Percentiles rank a stretch among this genome's conserved stretches.
Conservation (phyloP, 2,113 vertebrate genomes). For the Nymphicus hollandicus region DNA sequence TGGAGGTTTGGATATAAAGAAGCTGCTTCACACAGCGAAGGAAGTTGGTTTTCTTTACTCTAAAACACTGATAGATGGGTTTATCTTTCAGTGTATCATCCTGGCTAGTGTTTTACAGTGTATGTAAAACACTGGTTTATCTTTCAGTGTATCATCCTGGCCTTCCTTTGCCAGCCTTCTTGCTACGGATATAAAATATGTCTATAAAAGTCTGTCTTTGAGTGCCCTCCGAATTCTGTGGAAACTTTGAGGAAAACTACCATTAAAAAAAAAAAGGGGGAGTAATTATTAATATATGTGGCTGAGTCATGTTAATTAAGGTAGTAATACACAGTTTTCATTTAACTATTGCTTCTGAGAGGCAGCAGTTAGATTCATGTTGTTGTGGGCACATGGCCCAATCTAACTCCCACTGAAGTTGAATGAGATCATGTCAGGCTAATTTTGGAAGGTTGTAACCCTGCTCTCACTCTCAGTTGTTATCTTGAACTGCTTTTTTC, state of each 20-base stretch:
- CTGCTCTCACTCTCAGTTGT: slow-evolving; percentile 4
- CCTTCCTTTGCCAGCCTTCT: background rate
- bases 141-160: background rate
- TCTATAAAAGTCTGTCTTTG: background rate
- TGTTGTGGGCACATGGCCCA: background rate
- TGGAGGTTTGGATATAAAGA: background rate
- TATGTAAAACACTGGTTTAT: background rate
- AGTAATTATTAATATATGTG: background rate
- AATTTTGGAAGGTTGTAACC: background rate
- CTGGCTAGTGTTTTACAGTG: background rate
- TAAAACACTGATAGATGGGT: background rate
- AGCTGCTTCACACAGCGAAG: background rate
- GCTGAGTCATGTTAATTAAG: background rate
- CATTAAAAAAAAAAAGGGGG: background rate
- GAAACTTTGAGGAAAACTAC: background rate
- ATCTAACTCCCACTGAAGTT: background rate
- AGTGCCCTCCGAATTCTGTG: background rate
- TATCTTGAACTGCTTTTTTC: background rate
- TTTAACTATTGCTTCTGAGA: background rate
- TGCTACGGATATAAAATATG: rapidly evolving
- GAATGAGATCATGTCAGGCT: slow-evolving; percentile 13
- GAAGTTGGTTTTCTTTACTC: background rate
- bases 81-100: background rate
- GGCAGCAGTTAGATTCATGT: background rate
- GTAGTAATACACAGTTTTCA: background rate